Percentiles rank a stretch among this genome's conserved stretches.
Evolutionary conservation across 2,888 invertebrate species (phyloP).

Genomic region (Orthonevra nobilis): DNA sequence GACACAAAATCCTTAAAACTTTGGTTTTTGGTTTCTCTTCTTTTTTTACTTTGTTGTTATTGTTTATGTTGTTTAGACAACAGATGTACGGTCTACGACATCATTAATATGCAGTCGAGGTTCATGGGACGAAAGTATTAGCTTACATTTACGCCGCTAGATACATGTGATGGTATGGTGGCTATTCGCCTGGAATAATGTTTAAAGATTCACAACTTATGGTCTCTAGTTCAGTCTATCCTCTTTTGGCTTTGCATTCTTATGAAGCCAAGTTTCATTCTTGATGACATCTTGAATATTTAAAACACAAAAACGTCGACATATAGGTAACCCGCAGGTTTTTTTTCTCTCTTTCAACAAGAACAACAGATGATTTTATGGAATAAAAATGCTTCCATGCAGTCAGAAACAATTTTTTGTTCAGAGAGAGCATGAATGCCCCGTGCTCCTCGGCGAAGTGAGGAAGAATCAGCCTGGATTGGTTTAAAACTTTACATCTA

Average conservation of each 20-base stretch:
- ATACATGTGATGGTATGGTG: background rate
- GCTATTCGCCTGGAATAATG: constrained; percentile 22
- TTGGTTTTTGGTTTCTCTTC: constrained; percentile 13
- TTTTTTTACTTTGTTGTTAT: background rate
- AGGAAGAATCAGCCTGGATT: too few species aligned
- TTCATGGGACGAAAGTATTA: constrained; percentile 37
- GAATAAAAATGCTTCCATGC: too few species aligned
- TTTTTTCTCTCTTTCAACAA: too few species aligned
- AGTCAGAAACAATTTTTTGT: too few species aligned
- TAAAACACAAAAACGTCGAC: too few species aligned
- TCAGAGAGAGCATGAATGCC: too few species aligned
- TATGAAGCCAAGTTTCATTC: background rate
- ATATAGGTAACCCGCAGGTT: too few species aligned
- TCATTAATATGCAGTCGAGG: constrained; percentile 54
- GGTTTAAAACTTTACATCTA: too few species aligned
- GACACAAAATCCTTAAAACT: constrained; percentile 42
- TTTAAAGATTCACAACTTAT: constrained; percentile 22
- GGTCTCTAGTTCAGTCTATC: too few species aligned
- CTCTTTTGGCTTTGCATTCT: background rate
- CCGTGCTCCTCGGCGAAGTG: too few species aligned
- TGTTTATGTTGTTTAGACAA: constrained; percentile 9
- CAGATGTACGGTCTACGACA: constrained; percentile 12
- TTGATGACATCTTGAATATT: too few species aligned
- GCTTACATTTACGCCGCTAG: constrained; percentile 17
- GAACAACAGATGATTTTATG: too few species aligned